Base-by-base conservation (phyloP, 2,113 vertebrate species). In the Serinus canaria region DNA sequence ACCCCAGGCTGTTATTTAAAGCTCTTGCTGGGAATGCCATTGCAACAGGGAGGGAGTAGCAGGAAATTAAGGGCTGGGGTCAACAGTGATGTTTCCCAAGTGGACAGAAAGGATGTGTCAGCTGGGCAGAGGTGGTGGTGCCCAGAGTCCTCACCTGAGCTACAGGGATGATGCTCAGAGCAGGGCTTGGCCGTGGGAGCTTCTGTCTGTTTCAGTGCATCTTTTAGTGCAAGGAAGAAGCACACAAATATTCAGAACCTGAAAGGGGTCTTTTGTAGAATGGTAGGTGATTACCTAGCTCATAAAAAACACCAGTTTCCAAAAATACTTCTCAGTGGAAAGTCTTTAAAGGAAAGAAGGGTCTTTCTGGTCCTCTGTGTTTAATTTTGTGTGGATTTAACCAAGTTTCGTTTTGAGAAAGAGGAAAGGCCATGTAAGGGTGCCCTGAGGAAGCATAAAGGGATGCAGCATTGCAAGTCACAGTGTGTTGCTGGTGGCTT, bases 61-160 rank as follows among this genome's bases (percentile, higher is more conserved):
- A 97, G 96, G 87, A 95, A 97, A 60, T 56, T 44, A 44, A 37
- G 89, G 86, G 91, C 92, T 95, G 67, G 93, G 89, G 85, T 95
- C 85, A 58, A 5, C 47, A 62, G 64, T 72, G 83, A 24, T 5
- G 19, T 68, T 55, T 24, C 10, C n/a, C 0, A 2, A 60, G 70
- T 0, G 0, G 39, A 35, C 49, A 86, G 58, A 31, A 60, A 14
- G 47, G 58, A 68, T 81, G 91, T 73, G 77, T 73, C 50, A 64
- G 60, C 8, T 11, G 58, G 23, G 44, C 0, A 1, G 75, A 35
- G 72, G 58, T 76, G 80, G 20, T 1, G 0, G 30, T 31, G 92
- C 72, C 13, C 10, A 7, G 21, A 44, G 82, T 22, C n/a, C 78
- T 67, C 64, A 30, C 68, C 68, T 63, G 63, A 55, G 69, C 69